Evolutionary conservation across 2,113 vertebrate species (phyloP).

Genomic region (Rhinogobius similis): DNA sequence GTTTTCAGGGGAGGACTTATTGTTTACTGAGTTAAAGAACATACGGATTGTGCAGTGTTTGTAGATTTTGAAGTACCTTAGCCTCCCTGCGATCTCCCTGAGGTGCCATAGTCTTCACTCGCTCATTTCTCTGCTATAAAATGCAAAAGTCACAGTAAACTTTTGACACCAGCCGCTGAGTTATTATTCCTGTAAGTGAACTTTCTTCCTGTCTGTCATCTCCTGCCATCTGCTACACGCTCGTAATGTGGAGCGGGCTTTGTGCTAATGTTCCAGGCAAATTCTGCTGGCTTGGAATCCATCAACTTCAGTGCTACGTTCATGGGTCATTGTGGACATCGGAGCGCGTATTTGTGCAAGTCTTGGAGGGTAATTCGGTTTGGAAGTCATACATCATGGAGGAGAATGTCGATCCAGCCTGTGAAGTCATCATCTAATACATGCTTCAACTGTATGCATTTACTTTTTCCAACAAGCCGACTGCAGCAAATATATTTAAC

Average conservation of each 20-base stretch:
- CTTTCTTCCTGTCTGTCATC: neutral
- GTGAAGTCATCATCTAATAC: no score
- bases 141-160: neutral
- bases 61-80: neutral
- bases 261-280: neutral
- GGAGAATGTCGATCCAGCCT: no score
- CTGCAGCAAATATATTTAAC: no score
- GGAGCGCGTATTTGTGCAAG: neutral
- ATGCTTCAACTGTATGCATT: no score
- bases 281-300: neutral
- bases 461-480: no score
- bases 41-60: neutral
- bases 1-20: neutral
- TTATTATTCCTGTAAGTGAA: neutral
- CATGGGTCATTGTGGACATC: neutral
- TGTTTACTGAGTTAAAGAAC: neutral
- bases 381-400: neutral
- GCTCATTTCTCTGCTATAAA: neutral
- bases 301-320: neutral
- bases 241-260: neutral
- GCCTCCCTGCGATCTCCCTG: neutral
- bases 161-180: neutral
- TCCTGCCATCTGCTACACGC: neutral
- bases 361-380: neutral
- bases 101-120: neutral